phyloP scores from a whole-genome alignment of 2,888 invertebrate genomes.

The Xestia rhomboidea region DNA sequence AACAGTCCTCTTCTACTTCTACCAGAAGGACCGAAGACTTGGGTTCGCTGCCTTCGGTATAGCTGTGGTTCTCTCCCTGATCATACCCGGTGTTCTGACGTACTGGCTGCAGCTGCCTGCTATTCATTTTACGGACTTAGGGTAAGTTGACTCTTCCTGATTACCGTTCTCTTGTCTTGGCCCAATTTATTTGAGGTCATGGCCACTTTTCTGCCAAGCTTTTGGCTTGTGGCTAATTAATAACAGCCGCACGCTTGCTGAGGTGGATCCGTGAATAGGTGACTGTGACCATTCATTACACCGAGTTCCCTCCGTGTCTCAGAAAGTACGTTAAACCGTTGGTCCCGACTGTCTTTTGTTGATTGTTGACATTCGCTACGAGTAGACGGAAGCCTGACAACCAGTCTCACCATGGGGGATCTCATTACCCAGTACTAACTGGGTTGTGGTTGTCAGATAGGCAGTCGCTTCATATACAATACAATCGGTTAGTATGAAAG shows the following conservation, averaged over 20 bases:
- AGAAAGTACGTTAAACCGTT: neutral
- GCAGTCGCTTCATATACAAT: too few relatives aligned
- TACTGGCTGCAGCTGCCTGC: slow-evolving; percentile 58
- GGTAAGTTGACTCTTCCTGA: slow-evolving; percentile 49
- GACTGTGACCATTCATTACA: neutral
- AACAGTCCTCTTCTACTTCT: slow-evolving; percentile 58
- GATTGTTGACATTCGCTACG: neutral
- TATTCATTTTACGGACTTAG: slow-evolving; percentile 43
- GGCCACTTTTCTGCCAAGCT: neutral
- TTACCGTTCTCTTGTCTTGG: neutral
- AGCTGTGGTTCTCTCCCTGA: slow-evolving; percentile 46
- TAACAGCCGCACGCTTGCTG: neutral
- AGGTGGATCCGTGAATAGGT: neutral
- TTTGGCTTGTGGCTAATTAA: neutral
- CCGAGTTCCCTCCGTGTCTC: neutral
- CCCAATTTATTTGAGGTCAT: neutral
- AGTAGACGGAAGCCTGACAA: too few relatives aligned
- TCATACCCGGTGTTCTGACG: slow-evolving; percentile 62
- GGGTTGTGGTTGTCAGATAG: too few relatives aligned
- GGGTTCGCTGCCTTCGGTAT: slow-evolving; percentile 25
- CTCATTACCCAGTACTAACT: neutral
- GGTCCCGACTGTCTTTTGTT: neutral
- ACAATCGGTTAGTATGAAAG: neutral
- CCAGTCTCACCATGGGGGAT: too few relatives aligned
- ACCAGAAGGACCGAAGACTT: slow-evolving; percentile 38